Base-by-base conservation (phyloP, 2,888 invertebrate species). In the Parnassius glacialis region DNA sequence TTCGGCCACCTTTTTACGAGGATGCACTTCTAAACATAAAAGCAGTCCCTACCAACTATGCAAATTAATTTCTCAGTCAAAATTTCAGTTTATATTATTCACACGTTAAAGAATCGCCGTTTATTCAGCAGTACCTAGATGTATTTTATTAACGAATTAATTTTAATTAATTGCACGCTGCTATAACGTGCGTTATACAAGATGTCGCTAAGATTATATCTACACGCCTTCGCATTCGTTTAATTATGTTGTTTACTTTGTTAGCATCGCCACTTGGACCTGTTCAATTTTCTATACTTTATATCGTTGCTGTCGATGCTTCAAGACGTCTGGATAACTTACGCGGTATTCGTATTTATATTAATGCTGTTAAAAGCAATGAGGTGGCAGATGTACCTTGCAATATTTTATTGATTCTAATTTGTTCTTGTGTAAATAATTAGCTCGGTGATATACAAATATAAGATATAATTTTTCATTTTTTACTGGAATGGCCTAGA, bases 91-190 rank as follows among this genome's bases (percentile, higher is more conserved):
- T n/a, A 9, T 59, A 45, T 52, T 52, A 59, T 55, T 50, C 50
- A 50, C 54, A n/a, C 50, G 11, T 20, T 60, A 44, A 52, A 51
- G 52, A 45, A 56, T 61, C 44, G 45, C 16, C 54, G n/a, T 58
- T 58, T 52, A 51, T 51, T 52, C 9, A 52, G 10, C 53, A 56
- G 51, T 55, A n/a, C n/a, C n/a, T n/a, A 59, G 59, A 55, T 55
- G 55, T 55, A 58, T 63, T 63, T 63, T 59, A 63, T 63, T 59
- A 63, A 55, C 54, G 58, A 69, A 69, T 68, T 68, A 68, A 68
- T 70, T 67, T 65, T 68, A 68, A 70, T 69, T 69, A 71, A 69
- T 71, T 58, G 60, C 63, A 58, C 62, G 54, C 57, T 64, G 59
- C 61, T 51, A 50, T 61, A 56, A 57, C 58, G 55, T 56, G 55